phyloP scores from a whole-genome alignment of 2,888 invertebrate genomes.

The Temnothorax unifasciatus region DNA sequence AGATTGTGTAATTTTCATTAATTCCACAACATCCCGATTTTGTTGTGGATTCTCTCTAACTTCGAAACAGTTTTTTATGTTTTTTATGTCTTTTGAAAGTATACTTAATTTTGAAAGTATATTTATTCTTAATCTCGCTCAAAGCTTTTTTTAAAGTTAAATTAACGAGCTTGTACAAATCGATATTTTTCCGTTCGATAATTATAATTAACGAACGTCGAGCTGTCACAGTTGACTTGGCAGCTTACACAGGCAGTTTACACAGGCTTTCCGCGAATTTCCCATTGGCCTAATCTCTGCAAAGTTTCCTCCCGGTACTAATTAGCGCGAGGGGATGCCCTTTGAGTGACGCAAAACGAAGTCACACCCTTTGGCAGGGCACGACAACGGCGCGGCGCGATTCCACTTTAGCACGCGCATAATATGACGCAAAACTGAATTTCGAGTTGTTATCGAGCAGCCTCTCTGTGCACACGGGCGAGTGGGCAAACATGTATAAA shows the following conservation, averaged over 20 bases:
- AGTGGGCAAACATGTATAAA: not conserved
- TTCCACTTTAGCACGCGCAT: slow-evolving; percentile 33
- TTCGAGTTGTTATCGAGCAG: slow-evolving; percentile 9
- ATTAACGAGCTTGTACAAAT: not conserved
- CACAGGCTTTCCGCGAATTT: slow-evolving; percentile 10
- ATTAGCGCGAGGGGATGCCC: slow-evolving; percentile 39
- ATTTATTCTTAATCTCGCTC: not conserved
- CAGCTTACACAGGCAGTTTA: not conserved
- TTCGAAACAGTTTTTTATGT: not conserved
- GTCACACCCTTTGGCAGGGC: slow-evolving; percentile 40
- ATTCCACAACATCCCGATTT: no score
- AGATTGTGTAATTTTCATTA: no score
- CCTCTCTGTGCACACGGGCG: not conserved
- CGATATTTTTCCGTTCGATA: slow-evolving; percentile 9
- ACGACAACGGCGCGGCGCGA: not conserved
- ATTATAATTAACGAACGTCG: slow-evolving; percentile 5
- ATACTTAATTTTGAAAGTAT: not conserved
- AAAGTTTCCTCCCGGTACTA: slow-evolving; percentile 41
- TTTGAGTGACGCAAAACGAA: slow-evolving; percentile 46
- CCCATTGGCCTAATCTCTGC: slow-evolving; percentile 22
- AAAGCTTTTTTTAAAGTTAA: not conserved
- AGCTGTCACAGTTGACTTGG: not conserved
- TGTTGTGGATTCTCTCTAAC: not conserved
- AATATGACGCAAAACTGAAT: slow-evolving; percentile 48
- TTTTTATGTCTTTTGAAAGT: not conserved